Conservation (phyloP, 2,113 vertebrate genomes). For the Phylloscopus trochiloides region DNA sequence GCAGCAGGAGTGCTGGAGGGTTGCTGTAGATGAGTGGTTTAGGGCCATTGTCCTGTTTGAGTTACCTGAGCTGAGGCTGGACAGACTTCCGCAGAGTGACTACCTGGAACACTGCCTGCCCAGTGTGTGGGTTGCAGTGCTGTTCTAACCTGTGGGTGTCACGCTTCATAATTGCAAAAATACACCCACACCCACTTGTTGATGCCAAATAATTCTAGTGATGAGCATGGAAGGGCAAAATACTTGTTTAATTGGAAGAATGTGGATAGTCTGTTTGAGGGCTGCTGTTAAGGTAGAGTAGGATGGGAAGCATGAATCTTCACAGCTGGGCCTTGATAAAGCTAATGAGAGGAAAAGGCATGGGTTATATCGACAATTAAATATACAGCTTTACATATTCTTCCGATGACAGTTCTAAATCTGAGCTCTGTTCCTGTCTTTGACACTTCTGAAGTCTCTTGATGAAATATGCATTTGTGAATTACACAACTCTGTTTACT, state of each 20-base stretch:
- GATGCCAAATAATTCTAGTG: not conserved
- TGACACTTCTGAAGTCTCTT: not conserved
- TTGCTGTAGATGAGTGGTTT: not conserved
- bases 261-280: not conserved
- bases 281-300: not conserved
- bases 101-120: not conserved
- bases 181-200: not conserved
- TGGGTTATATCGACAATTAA: not conserved
- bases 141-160: not conserved
- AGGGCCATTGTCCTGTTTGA: not conserved
- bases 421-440: not conserved
- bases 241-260: not conserved
- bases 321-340: not conserved
- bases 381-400: not conserved
- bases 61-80: not conserved
- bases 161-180: not conserved
- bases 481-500: not conserved
- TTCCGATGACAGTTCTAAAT: not conserved
- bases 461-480: conserved; percentile 6
- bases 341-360: not conserved
- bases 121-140: not conserved
- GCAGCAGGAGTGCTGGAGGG: not conserved
- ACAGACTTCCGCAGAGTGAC: not conserved
- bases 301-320: not conserved
- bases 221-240: not conserved